Evolutionary conservation across 2,113 vertebrate genomes (phyloP).

Genomic region (Ageneiosus marmoratus): DNA sequence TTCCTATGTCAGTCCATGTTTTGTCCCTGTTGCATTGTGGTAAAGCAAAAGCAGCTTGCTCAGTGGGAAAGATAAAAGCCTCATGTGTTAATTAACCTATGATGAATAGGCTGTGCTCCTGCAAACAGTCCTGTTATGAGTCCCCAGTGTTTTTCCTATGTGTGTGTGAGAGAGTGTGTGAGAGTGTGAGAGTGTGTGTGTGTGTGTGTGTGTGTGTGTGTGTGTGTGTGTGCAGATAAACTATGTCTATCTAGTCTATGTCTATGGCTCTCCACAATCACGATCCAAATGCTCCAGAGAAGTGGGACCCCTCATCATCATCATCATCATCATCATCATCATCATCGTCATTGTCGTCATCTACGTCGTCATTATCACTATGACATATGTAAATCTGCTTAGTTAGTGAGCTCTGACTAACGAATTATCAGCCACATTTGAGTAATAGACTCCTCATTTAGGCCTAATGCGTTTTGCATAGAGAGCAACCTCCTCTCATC

Average conservation of each 20-base stretch:
- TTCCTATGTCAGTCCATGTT: constrained; percentile 29
- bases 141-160: constrained; percentile 65
- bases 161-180: constrained; percentile 7
- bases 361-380: constrained; percentile 50
- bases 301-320: constrained; percentile 45
- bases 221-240: constrained; percentile 43
- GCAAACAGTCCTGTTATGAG: constrained; percentile 68
- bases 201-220: constrained; percentile 14
- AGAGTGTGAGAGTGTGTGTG: background rate
- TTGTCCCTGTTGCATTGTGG: constrained; percentile 6
- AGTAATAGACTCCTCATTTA: constrained; percentile 98
- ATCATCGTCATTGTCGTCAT: background rate
- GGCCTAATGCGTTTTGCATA: constrained; percentile 96
- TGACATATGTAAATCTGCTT: constrained; percentile 83
- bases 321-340: background rate
- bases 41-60: constrained; percentile 24
- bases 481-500: constrained; percentile 93
- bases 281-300: constrained; percentile 46
- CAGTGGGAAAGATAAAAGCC: constrained; percentile 52
- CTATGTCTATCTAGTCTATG: constrained; percentile 43
- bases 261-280: constrained; percentile 24
- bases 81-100: constrained; percentile 74
- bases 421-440: constrained; percentile 88
- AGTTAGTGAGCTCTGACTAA: constrained; percentile 90
- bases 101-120: constrained; percentile 71